Percentiles rank a stretch among this genome's conserved stretches.
These are phyloP conservation scores for Geophilus truncorum DNA, from an alignment of 2,888 invertebrate genomes.

Conservation along the genomic window DNA sequence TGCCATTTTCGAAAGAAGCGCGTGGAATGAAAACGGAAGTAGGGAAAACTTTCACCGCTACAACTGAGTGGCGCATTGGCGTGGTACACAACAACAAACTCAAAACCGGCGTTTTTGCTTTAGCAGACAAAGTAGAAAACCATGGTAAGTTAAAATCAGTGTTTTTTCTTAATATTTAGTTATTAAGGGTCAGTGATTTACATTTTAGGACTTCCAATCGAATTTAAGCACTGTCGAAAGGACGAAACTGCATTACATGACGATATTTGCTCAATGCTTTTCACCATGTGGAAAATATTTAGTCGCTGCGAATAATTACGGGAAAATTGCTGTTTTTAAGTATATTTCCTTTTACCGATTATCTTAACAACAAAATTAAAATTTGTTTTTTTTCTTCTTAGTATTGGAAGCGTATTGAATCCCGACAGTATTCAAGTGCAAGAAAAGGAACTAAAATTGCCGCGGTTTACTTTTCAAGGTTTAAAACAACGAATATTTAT, in stretches of 20 bases:
- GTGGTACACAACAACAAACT: no score
- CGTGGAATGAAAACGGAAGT: no score
- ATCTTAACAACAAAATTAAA: neutral
- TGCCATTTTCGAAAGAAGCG: no score
- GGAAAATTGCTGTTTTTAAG: slow-evolving; percentile 76
- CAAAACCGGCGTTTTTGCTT: no score
- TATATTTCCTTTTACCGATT: no score
- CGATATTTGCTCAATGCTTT: slow-evolving; percentile 72
- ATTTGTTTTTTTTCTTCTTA: slow-evolving; percentile 38
- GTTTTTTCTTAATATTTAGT: no score
- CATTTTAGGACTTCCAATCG: neutral
- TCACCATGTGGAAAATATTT: slow-evolving; percentile 79
- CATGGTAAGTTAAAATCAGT: neutral
- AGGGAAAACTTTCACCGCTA: no score
- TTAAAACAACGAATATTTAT: neutral
- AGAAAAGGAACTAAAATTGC: slow-evolving; percentile 40
- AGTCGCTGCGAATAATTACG: slow-evolving; percentile 75
- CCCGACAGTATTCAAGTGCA: slow-evolving; percentile 44
- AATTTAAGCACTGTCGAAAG: slow-evolving; percentile 32
- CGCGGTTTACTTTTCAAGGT: slow-evolving; percentile 46
- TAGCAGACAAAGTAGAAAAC: no score
- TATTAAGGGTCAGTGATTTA: no score
- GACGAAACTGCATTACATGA: slow-evolving; percentile 58
- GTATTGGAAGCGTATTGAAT: slow-evolving; percentile 43
- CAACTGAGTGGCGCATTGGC: no score